Percentiles rank a stretch among this genome's conserved stretches.
Evolutionary conservation across 2,888 invertebrate species (phyloP).

Genomic region (Chesias legatella): DNA sequence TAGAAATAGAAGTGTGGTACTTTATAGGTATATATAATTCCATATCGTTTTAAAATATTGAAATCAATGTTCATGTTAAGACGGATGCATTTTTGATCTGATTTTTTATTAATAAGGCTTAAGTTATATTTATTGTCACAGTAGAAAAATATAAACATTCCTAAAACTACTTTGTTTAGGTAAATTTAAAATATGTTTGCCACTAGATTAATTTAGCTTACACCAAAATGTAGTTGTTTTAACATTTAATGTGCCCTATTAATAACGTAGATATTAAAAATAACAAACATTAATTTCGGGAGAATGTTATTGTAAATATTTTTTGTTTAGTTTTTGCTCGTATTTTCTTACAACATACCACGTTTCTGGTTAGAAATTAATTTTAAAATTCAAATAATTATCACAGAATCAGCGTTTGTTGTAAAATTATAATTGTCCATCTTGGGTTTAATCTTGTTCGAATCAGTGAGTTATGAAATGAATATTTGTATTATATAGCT

Average conservation of each 20-base stretch:
- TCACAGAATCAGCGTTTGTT: too few relatives aligned
- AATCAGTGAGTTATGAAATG: background rate
- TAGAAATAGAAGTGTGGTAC: too few relatives aligned
- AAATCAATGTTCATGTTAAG: slow-evolving; percentile 4
- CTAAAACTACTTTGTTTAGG: slow-evolving; percentile 30
- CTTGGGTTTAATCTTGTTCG: too few relatives aligned
- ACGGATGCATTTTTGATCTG: slow-evolving; percentile 33
- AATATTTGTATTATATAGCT: slow-evolving; percentile 56
- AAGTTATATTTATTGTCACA: slow-evolving; percentile 12
- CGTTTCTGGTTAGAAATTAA: slow-evolving; percentile 39
- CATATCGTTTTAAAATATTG: slow-evolving; percentile 15
- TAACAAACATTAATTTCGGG: slow-evolving; percentile 35
- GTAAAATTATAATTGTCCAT: too few relatives aligned
- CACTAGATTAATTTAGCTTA: slow-evolving; percentile 74
- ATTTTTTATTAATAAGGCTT: slow-evolving; percentile 21
- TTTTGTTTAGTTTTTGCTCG: slow-evolving; percentile 9
- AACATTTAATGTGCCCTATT: slow-evolving; percentile 46
- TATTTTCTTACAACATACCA: too few relatives aligned
- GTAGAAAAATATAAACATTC: slow-evolving; percentile 29
- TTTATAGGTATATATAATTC: too few relatives aligned
- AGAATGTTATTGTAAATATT: slow-evolving; percentile 34
- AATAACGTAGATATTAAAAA: slow-evolving; percentile 31
- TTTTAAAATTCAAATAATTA: slow-evolving; percentile 15
- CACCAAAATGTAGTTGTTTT: slow-evolving; percentile 71
- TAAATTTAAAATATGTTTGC: slow-evolving; percentile 53